Evolutionary conservation across 2,113 vertebrate genomes (phyloP).

Genomic region (Mastomys coucha): DNA sequence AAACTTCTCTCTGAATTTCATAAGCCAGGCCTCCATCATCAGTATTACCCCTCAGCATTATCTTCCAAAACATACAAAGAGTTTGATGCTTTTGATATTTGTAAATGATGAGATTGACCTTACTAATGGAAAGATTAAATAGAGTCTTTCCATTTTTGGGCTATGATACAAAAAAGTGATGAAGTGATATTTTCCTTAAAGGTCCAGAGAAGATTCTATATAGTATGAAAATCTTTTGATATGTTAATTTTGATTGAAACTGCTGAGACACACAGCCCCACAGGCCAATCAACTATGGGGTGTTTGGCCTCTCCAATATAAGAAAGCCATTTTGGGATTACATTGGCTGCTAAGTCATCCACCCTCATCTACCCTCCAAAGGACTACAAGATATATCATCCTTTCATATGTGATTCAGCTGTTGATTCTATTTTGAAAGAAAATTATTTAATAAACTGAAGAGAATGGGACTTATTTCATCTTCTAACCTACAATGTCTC

Average conservation of each 20-base stretch:
- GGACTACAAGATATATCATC: not conserved
- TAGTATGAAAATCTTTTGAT: not conserved
- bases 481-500: not conserved
- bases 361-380: not conserved
- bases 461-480: not conserved
- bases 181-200: not conserved
- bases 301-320: not conserved
- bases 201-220: not conserved
- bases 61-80: not conserved
- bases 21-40: not conserved
- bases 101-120: conserved; percentile 19
- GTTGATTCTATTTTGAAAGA: not conserved
- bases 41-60: not conserved
- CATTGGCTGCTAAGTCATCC: not conserved
- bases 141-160: not conserved
- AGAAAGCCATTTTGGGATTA: not conserved
- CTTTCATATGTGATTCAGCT: not conserved
- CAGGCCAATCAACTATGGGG: no score
- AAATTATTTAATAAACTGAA: not conserved
- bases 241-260: not conserved
- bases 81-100: not conserved
- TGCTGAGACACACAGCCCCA: not conserved
- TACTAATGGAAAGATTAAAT: not conserved
- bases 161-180: not conserved
- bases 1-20: not conserved